phyloP scores from a whole-genome alignment of 2,113 vertebrate species.

The Vidua chalybeata region DNA sequence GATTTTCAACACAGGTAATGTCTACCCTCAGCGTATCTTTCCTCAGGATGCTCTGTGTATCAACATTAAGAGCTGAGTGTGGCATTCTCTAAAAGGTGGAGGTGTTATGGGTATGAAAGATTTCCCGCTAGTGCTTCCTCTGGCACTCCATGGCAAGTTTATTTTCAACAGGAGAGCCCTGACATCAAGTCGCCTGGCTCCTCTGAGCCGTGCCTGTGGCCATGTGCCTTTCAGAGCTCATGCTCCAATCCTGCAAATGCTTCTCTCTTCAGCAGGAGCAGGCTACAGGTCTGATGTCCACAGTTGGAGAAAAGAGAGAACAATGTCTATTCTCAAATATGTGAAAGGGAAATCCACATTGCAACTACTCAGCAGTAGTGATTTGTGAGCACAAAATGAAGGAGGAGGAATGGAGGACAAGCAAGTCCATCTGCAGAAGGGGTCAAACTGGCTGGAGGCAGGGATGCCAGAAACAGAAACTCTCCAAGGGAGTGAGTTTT shows the following conservation, averaged over 20 bases:
- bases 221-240: accelerated
- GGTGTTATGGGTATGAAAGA: neutral
- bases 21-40: accelerated
- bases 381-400: neutral
- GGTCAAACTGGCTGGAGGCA: neutral
- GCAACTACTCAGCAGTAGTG: neutral
- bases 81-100: neutral
- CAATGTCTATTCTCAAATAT: neutral
- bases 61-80: neutral
- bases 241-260: neutral
- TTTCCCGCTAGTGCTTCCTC: neutral
- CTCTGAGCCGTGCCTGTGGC: neutral
- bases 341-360: neutral
- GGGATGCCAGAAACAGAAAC: neutral
- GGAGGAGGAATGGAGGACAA: neutral
- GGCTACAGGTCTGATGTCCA: neutral
- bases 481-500: neutral
- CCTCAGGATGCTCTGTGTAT: neutral
- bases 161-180: neutral
- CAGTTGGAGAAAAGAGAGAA: neutral
- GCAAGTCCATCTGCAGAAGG: neutral
- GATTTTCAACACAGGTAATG: neutral
- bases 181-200: accelerated
- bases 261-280: neutral
- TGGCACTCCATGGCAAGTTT: neutral